These are phyloP conservation scores for Desmophyllum pertusum DNA, from an alignment of 92 coral and sea anemone species.

Conservation along the genomic window DNA sequence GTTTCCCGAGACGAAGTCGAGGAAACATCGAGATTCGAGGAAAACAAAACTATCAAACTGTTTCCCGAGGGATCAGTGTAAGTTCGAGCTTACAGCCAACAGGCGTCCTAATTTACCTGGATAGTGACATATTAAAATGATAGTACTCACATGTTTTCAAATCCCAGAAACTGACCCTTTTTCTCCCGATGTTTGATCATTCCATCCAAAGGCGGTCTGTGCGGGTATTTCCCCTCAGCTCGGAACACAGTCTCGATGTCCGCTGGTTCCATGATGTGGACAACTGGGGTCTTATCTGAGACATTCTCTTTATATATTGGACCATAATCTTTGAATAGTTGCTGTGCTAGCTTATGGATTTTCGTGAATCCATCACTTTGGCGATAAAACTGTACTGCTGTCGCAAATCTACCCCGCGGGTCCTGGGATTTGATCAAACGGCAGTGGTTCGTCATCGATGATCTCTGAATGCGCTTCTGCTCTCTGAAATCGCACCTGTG, in stretches of 20 bases:
- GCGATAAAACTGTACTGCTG: conserved; percentile 22
- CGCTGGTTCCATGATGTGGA: conserved; percentile 50
- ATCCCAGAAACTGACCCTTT: conserved; percentile 11
- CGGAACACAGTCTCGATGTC: conserved; percentile 50
- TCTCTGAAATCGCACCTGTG: not conserved
- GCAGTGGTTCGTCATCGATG: not conserved
- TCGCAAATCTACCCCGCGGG: conserved; percentile 31
- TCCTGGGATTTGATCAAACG: conserved; percentile 50
- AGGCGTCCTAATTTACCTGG: too few species aligned
- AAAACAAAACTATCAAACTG: too few species aligned
- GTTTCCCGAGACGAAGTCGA: too few species aligned
- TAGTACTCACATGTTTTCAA: conserved; percentile 17
- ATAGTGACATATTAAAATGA: not conserved
- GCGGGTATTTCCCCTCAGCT: conserved; percentile 58
- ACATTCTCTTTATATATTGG: conserved; percentile 55
- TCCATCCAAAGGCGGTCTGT: conserved; percentile 35
- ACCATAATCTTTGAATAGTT: conserved; percentile 42
- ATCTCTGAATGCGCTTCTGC: not conserved
- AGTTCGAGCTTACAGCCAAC: too few species aligned
- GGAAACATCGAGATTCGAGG: too few species aligned
- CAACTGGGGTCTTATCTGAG: conserved; percentile 7
- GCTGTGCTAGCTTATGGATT: not conserved
- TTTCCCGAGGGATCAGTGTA: too few species aligned
- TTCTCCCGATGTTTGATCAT: conserved; percentile 16
- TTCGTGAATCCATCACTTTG: conserved; percentile 38